Evolutionary conservation across 2,797 vertebrate species (phyloP).

Genomic region (Eulemur mongoz): DNA sequence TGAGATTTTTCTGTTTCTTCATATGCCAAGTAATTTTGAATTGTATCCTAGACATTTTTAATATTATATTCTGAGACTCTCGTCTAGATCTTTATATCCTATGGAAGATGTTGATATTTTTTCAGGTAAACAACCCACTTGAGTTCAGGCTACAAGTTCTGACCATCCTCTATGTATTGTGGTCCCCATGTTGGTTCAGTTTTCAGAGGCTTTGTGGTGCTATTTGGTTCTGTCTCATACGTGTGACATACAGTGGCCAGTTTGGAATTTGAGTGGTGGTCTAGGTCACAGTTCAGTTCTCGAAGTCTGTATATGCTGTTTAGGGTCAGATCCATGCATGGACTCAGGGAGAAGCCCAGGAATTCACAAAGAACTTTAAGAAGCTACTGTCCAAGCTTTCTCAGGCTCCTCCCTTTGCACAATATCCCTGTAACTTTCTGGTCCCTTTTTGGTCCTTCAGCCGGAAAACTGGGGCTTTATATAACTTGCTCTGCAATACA

Average conservation of each 20-base stretch:
- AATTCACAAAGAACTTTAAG: neutral
- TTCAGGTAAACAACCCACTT: neutral
- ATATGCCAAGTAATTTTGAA: neutral
- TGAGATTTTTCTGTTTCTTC: neutral
- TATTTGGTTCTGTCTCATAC: neutral
- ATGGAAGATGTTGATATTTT: neutral
- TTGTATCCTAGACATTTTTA: neutral
- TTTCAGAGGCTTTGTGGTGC: neutral
- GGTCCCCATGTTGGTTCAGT: neutral
- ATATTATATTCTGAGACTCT: neutral
- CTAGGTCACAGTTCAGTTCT: neutral
- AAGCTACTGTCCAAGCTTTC: neutral
- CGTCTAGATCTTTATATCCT: neutral
- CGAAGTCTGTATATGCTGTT: neutral
- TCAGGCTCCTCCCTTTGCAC: neutral
- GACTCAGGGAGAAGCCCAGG: neutral
- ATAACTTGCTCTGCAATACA: neutral
- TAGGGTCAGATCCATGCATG: neutral
- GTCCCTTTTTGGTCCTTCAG: neutral
- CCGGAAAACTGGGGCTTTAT: neutral
- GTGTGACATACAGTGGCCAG: neutral
- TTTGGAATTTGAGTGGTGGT: neutral
- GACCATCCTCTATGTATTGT: neutral
- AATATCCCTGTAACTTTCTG: neutral
- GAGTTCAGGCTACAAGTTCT: neutral